Evolutionary conservation across 2,888 invertebrate genomes (phyloP), one percentile per base, ranked within the genome.

Genomic region (Acronicta alni): DNA sequence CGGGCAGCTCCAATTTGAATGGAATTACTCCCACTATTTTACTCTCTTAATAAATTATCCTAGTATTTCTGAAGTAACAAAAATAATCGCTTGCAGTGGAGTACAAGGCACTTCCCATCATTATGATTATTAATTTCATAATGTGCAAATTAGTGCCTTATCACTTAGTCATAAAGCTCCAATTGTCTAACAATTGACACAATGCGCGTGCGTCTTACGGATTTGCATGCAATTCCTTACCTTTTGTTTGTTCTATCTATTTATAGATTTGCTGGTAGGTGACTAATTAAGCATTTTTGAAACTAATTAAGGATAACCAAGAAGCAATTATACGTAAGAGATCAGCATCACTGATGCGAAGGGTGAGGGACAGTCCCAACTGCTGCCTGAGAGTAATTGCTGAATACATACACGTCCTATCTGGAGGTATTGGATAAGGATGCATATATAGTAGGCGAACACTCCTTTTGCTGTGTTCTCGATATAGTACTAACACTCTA

Each of bases 161-260:
- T 61, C 16, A 17, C 51, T 32, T n/a, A 44, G 55, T 20, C 16
- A 48, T 55, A 70, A 55, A 58, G 60, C 35, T 43, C 16, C 63
- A 45, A 64, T 71, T 61, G 67, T 66, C 16, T 51, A 14, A 16
- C 5, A 16, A n/a, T n/a, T 41, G 18, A 55, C 17, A 56, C 48
- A 67, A 72, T 57, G 71, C 56, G 39, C 52, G 60, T 37, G 42
- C 55, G 62, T 62, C 54, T 75, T 72, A 55, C 23, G 61, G 57
- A 76, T 73, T 82, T 75, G 72, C 68, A 72, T 62, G 46, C 48
- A 37, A 30, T 44, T 18, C 53, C 45, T 53, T 54, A 53, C 49
- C 63, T 56, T 56, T 48, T 56, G 61, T 62, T 60, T n/a, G n/a
- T n/a, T n/a, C n/a, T n/a, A 10, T 38, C 57, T 72, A 70, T 70